phyloP scores from a whole-genome alignment of 2,113 vertebrate species.

The Trogon melanurus region DNA sequence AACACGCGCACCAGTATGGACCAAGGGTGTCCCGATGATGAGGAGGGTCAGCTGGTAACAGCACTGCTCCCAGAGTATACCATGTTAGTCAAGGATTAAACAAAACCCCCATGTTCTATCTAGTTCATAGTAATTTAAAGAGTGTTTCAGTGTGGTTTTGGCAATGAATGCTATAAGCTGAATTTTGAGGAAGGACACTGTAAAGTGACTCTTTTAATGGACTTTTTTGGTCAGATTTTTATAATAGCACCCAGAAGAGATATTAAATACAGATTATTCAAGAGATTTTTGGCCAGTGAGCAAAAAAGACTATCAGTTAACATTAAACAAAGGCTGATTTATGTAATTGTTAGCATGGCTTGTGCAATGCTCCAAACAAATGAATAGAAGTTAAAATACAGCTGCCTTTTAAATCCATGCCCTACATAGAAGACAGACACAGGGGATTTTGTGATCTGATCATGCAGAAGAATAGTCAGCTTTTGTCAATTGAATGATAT shows the following conservation, averaged over 20 bases:
- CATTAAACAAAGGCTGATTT: conserved; percentile 20
- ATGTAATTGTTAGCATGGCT: conserved; percentile 25
- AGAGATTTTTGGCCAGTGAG: neutral
- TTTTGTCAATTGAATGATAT: neutral
- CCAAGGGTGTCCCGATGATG: neutral
- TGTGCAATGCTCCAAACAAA: conserved; percentile 31
- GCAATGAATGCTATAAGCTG: neutral
- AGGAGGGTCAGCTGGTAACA: neutral
- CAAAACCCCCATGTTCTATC: neutral
- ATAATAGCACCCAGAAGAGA: neutral
- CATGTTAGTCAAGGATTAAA: neutral
- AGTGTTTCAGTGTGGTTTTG: neutral
- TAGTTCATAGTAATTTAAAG: neutral
- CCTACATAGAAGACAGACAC: conserved; percentile 31
- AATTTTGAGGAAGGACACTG: neutral
- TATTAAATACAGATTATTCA: conserved; percentile 5
- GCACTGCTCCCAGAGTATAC: neutral
- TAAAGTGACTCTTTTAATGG: neutral
- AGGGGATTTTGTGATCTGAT: conserved; percentile 53
- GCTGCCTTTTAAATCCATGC: conserved; percentile 40
- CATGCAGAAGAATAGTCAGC: conserved; percentile 28
- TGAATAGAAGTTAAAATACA: conserved; percentile 45
- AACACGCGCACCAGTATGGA: neutral
- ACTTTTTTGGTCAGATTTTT: neutral
- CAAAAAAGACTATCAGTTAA: conserved; percentile 20